A percentile compares a stretch with the other conserved stretches of the same genome.
Evolutionary conservation across 1,140 invertebrate genomes (phyloP).

Genomic region (Physella acuta): DNA sequence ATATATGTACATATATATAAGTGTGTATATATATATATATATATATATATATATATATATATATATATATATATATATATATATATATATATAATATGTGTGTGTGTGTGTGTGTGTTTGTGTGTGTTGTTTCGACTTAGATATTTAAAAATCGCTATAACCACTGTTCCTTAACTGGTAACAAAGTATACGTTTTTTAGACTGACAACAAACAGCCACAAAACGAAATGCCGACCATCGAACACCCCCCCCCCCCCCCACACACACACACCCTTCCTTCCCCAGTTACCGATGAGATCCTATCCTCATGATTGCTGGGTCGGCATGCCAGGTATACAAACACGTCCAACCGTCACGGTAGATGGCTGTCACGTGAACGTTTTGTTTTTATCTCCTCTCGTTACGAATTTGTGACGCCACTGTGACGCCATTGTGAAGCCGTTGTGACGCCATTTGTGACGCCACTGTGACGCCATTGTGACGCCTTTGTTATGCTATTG

Average conservation of each 20-base stretch:
- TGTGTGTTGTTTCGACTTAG: neutral
- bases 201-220: neutral
- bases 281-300: neutral
- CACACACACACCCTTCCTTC: neutral
- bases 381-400: too few relatives aligned
- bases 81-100: conserved; percentile 6
- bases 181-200: neutral
- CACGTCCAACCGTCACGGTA: neutral
- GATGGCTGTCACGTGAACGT: too few relatives aligned
- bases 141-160: neutral
- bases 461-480: neutral
- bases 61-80: conserved; percentile 8
- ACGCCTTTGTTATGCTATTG: neutral
- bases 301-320: neutral
- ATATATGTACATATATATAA: neutral
- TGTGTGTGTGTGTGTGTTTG: too few relatives aligned
- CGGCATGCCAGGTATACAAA: neutral
- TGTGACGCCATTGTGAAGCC: neutral
- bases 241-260: neutral
- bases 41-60: neutral
- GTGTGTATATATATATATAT: too few relatives aligned
- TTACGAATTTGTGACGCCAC: neutral
- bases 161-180: neutral
- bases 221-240: neutral
- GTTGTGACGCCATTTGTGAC: neutral